A percentile compares a stretch with the other conserved stretches of the same genome.
phyloP scores from a whole-genome alignment of 2,113 vertebrate genomes.

The Callorhinus ursinus region DNA sequence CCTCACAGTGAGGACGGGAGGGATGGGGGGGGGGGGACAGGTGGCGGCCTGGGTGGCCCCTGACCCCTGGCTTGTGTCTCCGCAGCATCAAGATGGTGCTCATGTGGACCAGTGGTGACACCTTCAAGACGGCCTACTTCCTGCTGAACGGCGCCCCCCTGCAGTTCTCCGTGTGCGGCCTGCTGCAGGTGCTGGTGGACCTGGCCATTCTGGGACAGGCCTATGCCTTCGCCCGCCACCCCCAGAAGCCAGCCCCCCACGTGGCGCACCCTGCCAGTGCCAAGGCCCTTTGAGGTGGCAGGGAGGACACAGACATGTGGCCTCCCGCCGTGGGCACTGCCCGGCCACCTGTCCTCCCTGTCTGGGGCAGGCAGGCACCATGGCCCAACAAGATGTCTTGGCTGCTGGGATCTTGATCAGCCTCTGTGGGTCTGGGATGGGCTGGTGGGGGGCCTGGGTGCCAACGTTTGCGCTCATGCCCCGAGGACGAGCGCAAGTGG shows the following conservation, averaged over 20 bases:
- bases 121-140: constrained; percentile 98
- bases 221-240: constrained; percentile 92
- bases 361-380: constrained; percentile 8
- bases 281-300: constrained; percentile 91
- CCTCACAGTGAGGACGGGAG: accelerated
- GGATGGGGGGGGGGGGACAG: too few relatives aligned
- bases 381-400: accelerated
- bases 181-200: constrained; percentile 96
- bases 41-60: accelerated
- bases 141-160: constrained; percentile 94
- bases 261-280: constrained; percentile 90
- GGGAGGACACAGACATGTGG: background rate
- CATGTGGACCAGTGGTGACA: constrained; percentile 98
- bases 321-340: background rate
- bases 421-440: background rate
- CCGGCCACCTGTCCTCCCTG: background rate
- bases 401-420: background rate
- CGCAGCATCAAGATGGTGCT: constrained; percentile 97
- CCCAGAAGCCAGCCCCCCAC: constrained; percentile 92
- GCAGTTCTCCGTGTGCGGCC: constrained; percentile 97
- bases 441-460: background rate
- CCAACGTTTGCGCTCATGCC: accelerated
- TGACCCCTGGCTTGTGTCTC: background rate
- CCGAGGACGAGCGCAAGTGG: accelerated
- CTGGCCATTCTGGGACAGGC: constrained; percentile 95